A percentile compares a stretch with the other conserved stretches of the same genome.
These are phyloP conservation scores for Argynnis bischoffii DNA, from an alignment of 2,888 invertebrate species.

Conservation along the genomic window DNA sequence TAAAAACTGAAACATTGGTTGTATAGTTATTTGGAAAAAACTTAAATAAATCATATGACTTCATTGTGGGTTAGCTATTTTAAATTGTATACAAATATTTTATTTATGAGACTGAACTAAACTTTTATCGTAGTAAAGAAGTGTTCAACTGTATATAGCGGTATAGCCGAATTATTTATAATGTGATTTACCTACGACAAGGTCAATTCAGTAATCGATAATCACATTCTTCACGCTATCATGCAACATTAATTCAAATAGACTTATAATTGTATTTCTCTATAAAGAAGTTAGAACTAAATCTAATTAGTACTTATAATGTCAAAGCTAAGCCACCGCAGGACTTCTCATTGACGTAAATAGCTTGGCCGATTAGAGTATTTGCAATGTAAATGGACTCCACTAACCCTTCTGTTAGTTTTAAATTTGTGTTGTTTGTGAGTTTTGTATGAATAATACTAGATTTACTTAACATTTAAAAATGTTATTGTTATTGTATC, in stretches of 20 bases:
- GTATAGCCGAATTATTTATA: too few relatives aligned
- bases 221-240: background rate
- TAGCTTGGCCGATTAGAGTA: slow-evolving; percentile 52
- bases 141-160: too few relatives aligned
- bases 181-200: background rate
- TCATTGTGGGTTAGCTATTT: too few relatives aligned
- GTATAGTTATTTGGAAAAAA: too few relatives aligned
- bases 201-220: slow-evolving; percentile 5
- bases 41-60: too few relatives aligned
- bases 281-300: slow-evolving; percentile 11
- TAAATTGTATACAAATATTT: too few relatives aligned
- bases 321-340: slow-evolving; percentile 35
- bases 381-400: slow-evolving; percentile 64
- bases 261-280: background rate
- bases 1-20: too few relatives aligned
- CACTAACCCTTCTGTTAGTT: slow-evolving; percentile 46
- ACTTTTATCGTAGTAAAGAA: too few relatives aligned
- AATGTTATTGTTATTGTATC: too few relatives aligned
- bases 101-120: too few relatives aligned
- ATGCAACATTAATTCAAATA: slow-evolving; percentile 4
- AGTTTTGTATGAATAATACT: too few relatives aligned
- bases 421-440: slow-evolving; percentile 42
- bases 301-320: slow-evolving; percentile 20
- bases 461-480: too few relatives aligned
- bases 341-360: slow-evolving; percentile 51